Evolutionary conservation across 2,113 vertebrate species (phyloP), one percentile per base, ranked within the genome.

Genomic region (Coracopsis vasa): DNA sequence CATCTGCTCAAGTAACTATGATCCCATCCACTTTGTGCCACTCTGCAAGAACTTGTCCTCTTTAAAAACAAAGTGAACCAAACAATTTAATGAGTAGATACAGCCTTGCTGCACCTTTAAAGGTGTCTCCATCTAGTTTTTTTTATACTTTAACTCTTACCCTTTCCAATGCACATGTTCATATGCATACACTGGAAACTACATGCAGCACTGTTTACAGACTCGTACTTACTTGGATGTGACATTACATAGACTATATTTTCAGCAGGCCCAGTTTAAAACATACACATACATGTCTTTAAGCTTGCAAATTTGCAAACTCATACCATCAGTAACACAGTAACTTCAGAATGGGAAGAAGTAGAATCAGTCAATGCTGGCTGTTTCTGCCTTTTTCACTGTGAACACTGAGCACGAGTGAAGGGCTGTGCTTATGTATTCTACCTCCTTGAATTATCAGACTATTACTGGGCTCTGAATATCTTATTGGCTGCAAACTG

Each of bases 321-420:
- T 60, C 35, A 23, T 5, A 28, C 29, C 48, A 56, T 17, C 65
- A 71, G 60, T 60, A 88, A 50, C 27, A 58, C 42, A 37, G 29
- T 10, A 78, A 74, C 0, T 48, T 20, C 21, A 14, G 37, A 53
- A 58, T 1, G 14, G 23, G 28, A 83, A 37, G 71, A 74, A 74
- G 19, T 69, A 39, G 71, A 84, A 60, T 18, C 45, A 44, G 16
- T 7, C 39, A 31, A 0, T 17, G n/a, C 41, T 48, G 77, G 39
- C 21, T 51, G 7, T 41, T 69, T 58, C 25, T 80, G 58, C 28
- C 45, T 62, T 42, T 54, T 51, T 41, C 28, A 77, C 5, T 13
- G 44, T 1, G 9, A 85, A 54, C 0, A 1, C 0, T 2, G 31
- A 58, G 65, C 47, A 54, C 33, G 33, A 50, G n/a, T 0, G 0